Percentiles rank a stretch among this genome's conserved stretches.
These are phyloP conservation scores for Chamaetylas fuelleborni DNA, from an alignment of 2,113 vertebrate species.

Conservation along the genomic window DNA sequence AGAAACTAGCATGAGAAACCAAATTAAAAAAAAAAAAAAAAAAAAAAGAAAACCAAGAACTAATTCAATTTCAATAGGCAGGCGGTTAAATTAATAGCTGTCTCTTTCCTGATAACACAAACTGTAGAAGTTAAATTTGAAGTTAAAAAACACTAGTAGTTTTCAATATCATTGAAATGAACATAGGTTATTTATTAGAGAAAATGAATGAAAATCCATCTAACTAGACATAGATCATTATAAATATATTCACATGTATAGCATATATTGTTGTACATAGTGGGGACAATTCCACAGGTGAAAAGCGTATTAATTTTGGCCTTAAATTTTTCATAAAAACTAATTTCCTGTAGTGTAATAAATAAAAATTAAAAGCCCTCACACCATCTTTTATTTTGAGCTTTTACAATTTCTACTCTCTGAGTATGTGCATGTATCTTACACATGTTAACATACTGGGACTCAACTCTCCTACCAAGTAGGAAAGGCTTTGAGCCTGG, in stretches of 20 bases:
- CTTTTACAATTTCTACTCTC: neutral
- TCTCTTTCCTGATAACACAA: neutral
- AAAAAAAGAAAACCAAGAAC: neutral
- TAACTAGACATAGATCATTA: neutral
- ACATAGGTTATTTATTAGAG: neutral
- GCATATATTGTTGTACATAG: neutral
- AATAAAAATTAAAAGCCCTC: neutral
- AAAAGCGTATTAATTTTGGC: neutral
- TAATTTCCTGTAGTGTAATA: neutral
- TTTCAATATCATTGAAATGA: neutral
- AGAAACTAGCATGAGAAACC: neutral
- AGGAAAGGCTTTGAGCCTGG: neutral
- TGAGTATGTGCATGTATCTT: neutral
- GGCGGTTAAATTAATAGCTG: neutral
- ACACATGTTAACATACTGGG: neutral
- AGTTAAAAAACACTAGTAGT: neutral
- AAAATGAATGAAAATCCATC: slow-evolving; percentile 10
- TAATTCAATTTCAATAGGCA: neutral
- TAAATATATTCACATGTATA: neutral
- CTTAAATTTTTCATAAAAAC: neutral
- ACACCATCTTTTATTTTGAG: neutral
- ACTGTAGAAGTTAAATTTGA: neutral
- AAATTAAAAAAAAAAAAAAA: neutral
- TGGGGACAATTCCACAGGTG: neutral
- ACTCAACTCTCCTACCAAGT: neutral